Percentiles rank a stretch among this genome's conserved stretches.
Evolutionary conservation across 1,140 invertebrate genomes (phyloP).

Genomic region (Temnothorax curvispinosus): DNA sequence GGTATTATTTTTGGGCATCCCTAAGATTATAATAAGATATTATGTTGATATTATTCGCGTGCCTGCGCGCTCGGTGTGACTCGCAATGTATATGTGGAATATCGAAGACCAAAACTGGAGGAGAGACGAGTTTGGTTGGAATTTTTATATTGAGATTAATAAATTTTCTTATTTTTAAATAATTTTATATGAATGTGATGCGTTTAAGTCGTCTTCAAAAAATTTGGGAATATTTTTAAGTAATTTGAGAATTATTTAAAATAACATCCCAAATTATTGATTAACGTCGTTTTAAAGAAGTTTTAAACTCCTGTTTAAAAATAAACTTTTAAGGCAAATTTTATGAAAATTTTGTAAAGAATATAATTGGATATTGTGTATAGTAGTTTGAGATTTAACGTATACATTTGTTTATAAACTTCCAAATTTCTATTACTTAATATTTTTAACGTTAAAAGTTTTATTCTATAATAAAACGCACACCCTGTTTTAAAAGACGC

Average conservation of each 20-base stretch:
- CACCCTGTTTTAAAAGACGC: neutral
- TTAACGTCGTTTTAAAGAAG: neutral
- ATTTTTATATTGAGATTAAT: conserved; percentile 39
- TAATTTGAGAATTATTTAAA: neutral
- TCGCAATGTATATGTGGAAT: conserved; percentile 1
- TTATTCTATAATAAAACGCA: neutral
- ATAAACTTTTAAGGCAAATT: neutral
- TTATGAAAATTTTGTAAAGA: neutral
- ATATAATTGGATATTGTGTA: neutral
- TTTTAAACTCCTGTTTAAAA: neutral
- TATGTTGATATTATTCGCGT: conserved; percentile 5
- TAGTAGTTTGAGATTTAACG: neutral
- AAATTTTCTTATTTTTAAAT: conserved; percentile 2
- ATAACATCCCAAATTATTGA: neutral
- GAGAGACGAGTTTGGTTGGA: neutral
- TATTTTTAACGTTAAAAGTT: neutral
- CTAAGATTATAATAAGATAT: conserved; percentile 23
- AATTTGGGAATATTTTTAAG: conserved; percentile 2
- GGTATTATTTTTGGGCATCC: neutral
- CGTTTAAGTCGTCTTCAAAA: neutral
- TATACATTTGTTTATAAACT: neutral
- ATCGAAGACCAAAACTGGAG: neutral
- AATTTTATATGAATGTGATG: neutral
- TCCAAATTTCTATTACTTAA: neutral
- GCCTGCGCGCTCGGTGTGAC: neutral